Base-by-base conservation (phyloP, 2,113 vertebrate genomes). In the Trogon surrucura region DNA sequence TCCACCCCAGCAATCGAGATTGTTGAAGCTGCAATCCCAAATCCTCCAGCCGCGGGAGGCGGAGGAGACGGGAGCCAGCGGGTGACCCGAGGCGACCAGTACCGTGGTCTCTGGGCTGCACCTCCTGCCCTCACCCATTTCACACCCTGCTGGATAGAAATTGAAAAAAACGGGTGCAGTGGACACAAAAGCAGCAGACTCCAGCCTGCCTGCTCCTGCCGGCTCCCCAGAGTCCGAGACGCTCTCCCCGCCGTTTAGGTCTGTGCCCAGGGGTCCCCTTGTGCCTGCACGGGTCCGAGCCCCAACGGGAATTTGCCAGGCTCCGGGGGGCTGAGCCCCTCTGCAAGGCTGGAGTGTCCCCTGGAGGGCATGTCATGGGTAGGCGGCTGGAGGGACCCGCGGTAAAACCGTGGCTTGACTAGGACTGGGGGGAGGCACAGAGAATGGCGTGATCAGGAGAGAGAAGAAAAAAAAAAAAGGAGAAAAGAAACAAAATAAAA, bases 321-420 rank as follows among this genome's bases (percentile, higher is more conserved):
- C 5, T 16, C 10, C 14, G 32, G 32, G 50, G 10, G 5, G 19
- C 70, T n/a, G 11, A 69, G 11, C 5, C 16, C 10, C 17, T 12
- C 17, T 3, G 29, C n/a, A 12, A 14, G 2, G 13, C 13, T 1
- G 47, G n/a, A 6, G 10, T 10, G 54, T 27, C 32, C 0, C 9
- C 18, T 23, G 27, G 32, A 27, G 36, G 23, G 10, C 8, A 50
- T 1, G 4, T 54, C 60, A 20, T 1, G 5, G 48, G 7, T 9
- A 41, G 30, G 20, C 1, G 4, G 38, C 3, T 9, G n/a, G 47
- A 38, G 9, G 16, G 36, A 21, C 29, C 44, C 13, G 16, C 27
- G 1, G 4, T 20, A 54, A 65, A 61, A 10, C 19, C 11, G 5
- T 4, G 38, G 1, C n/a, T 74, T 18, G 48, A 2, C 6, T 29